A percentile compares a stretch with the other conserved stretches of the same genome.
Conservation (phyloP, 2,888 invertebrate genomes). For the Druceiella hillmani region DNA sequence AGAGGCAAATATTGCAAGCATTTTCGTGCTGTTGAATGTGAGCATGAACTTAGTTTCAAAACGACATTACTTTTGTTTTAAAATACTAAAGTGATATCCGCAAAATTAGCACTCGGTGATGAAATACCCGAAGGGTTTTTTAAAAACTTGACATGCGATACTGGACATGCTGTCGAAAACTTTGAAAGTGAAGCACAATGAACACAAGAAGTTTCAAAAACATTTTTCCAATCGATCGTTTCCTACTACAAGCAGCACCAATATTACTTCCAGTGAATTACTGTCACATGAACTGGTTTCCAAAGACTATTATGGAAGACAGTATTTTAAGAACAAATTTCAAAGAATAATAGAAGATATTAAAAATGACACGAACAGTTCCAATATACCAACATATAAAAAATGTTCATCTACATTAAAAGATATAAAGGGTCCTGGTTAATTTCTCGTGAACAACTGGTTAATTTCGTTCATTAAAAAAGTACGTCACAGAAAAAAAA, state of each 20-base stretch:
- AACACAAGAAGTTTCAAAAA: conserved; percentile 2
- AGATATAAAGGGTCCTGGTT: conserved; percentile 1
- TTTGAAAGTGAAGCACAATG: conserved; percentile 2
- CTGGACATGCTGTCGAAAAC: too few relatives aligned
- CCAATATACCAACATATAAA: neutral
- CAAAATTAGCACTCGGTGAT: conserved; percentile 4
- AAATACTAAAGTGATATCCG: too few relatives aligned
- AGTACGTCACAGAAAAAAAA: neutral
- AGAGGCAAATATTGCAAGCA: conserved; percentile 2
- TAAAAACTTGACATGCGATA: conserved; percentile 1
- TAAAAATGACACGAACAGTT: conserved; percentile 2
- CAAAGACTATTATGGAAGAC: conserved; percentile 2
- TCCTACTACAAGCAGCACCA: too few relatives aligned
- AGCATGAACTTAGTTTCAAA: conserved; percentile 3
- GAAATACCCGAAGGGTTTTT: conserved; percentile 2
- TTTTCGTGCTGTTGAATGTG: conserved; percentile 3
- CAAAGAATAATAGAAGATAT: conserved; percentile 5
- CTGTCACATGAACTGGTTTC: neutral
- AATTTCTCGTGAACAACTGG: too few relatives aligned
- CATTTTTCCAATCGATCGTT: too few relatives aligned
- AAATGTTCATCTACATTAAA: neutral
- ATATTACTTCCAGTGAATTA: conserved; percentile 5
- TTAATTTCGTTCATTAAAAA: conserved; percentile 4
- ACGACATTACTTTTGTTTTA: conserved; percentile 2
- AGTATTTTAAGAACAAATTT: conserved; percentile 4